Evolutionary conservation across 1,140 invertebrate species (phyloP), one percentile per base, ranked within the genome.

Genomic region (Proctacanthus coquilletti): DNA sequence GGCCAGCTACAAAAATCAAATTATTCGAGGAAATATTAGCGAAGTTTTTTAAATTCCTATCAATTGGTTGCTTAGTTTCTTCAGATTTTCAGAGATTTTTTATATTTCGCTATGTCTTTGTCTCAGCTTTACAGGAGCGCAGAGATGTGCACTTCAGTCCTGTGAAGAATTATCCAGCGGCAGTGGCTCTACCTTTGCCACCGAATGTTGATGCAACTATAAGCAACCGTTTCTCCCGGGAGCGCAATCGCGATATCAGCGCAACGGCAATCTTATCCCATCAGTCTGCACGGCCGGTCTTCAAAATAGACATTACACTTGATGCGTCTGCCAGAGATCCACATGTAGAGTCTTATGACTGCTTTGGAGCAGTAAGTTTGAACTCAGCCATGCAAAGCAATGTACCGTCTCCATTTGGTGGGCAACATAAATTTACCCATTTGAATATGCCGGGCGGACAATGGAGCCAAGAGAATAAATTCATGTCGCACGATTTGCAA

Each of bases 381-480:
- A 72, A 71, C 42, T 72, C 75, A 2, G 69, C 67, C 0, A 80
- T 80, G 77, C 78, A 82, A 50, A 80, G 66, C 19, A 79, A 75
- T 57, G 78, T 81, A 0, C 77, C 78, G 1, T 66, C 69, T 35
- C 78, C 77, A n/a, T 77, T 71, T 45, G 65, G 62, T 34, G 66
- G 73, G 0, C 64, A 62, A 38, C 68, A 70, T 18, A 61, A 61
- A 20, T 61, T 60, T 3, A 72, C 70, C 11, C 70, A 80, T 49
- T 51, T 79, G 3, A 75, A 75, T 43, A 80, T 82, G 76, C 78
- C 78, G 0, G 77, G 77, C 2, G 75, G 75, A 2, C 71, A 76
- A 41, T 76, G 73, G 71, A 66, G 68, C 3, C 70, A 74, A 49
- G 68, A 70, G 40, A 61, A 70, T 20, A 81, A 81, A 52, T 81